phyloP scores from a whole-genome alignment of 2,888 invertebrate genomes.

The Heteropelma amictum region DNA sequence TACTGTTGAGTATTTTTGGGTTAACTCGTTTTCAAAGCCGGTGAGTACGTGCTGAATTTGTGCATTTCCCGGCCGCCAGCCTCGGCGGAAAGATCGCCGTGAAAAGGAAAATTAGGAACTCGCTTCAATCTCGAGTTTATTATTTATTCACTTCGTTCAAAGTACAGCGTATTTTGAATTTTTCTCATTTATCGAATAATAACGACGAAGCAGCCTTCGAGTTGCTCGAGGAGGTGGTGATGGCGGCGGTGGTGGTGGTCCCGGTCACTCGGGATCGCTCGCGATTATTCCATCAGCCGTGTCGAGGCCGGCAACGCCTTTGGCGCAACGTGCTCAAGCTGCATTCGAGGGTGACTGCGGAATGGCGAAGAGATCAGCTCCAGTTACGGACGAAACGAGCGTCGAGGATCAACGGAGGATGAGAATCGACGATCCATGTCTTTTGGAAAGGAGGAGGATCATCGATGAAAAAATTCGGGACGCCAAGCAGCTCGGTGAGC shows the following conservation, averaged over 20 bases:
- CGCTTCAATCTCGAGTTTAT: too few relatives aligned
- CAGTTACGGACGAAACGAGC: conserved; percentile 15
- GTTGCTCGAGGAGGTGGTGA: conserved; percentile 4
- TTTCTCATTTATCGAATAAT: too few relatives aligned
- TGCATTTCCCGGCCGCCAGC: too few relatives aligned
- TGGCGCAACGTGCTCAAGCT: conserved; percentile 27
- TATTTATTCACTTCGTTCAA: too few relatives aligned
- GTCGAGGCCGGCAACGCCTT: conserved; percentile 25
- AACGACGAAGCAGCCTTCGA: too few relatives aligned
- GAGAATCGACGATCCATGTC: conserved; percentile 27
- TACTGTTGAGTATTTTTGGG: conserved; percentile 67
- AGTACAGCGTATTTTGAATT: too few relatives aligned
- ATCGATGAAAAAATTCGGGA: conserved; percentile 44
- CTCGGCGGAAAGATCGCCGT: too few relatives aligned
- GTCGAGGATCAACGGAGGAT: background rate
- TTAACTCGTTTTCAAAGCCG: conserved; percentile 52
- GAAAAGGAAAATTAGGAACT: too few relatives aligned
- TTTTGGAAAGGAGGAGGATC: conserved; percentile 15
- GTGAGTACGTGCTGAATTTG: background rate
- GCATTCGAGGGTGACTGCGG: conserved; percentile 36
- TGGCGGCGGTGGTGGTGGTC: too few relatives aligned
- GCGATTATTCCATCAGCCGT: conserved; percentile 37
- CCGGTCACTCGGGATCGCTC: background rate
- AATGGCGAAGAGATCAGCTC: background rate
- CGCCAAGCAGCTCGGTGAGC: conserved; percentile 46